Base-by-base conservation (phyloP, 2,113 vertebrate species). In the Tachysurus vachellii region DNA sequence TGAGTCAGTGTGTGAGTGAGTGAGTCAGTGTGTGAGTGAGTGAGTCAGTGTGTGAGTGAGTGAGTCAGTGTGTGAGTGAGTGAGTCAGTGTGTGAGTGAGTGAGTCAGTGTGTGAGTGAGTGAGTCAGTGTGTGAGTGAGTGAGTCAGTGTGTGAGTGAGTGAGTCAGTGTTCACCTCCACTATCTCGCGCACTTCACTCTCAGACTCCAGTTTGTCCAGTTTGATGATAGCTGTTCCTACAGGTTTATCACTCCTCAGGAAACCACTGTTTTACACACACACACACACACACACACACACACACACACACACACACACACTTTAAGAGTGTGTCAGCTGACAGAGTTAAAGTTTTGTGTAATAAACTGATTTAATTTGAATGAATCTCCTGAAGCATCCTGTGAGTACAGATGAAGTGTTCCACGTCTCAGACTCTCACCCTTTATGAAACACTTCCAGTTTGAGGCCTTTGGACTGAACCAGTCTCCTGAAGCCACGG, bases 371-470 rank as follows among this genome's bases (percentile, higher is more conserved):
- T 73, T 44, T 44, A 0, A 42, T 71, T 19, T 42, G 14, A 42
- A 21, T 9, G 19, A 19, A 73, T 4, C 70, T 42, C 42, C 36
- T 19, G 42, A 2, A 8, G 19, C 2, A n/a, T 66, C 26, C 11
- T 71, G 28, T 70, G 31, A 16, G 66, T 10, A 16, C 64, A 21
- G 70, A 10, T 73, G 31, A 19, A 42, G 36, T 0, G 36, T 16
- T 71, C 0, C 36, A 12, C n/a, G 23, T 54, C 28, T 77, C 26
- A 0, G 16, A 1, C 16, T 86, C 96, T 96, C 92, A 99, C 98
- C 98, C 98, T 95, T 98, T 99, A 93, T 99, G 97, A 91, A 98
- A 96, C 90, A 99, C 94, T 92, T 99, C 98, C 81, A 99, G 97
- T 88, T 99, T 99, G 83, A 99, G 94, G 85, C 98, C 97, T 94